These are phyloP conservation scores for Petrolisthes manimaculis DNA, from an alignment of 2,888 invertebrate species.

Conservation along the genomic window DNA sequence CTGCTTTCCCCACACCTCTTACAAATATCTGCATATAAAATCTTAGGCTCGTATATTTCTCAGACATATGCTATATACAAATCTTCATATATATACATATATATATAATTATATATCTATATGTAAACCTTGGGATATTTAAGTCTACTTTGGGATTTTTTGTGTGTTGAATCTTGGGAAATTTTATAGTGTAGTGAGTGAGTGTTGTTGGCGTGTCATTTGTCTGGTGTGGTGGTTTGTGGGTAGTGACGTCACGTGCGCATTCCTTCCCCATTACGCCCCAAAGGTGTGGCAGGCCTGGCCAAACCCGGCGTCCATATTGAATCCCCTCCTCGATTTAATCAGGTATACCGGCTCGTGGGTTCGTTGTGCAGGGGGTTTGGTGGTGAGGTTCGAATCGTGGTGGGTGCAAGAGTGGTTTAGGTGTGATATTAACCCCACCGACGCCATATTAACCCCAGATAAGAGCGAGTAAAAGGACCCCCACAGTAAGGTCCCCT, in stretches of 20 bases:
- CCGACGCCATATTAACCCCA: background rate
- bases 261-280: conserved; percentile 50
- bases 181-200: background rate
- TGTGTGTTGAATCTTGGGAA: background rate
- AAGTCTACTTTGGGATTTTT: background rate
- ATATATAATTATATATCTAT: conserved; percentile 26
- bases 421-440: background rate
- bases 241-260: conserved; percentile 50
- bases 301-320: conserved; percentile 42
- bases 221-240: conserved; percentile 30
- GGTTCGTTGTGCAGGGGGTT: background rate
- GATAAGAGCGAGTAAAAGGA: conserved; percentile 1
- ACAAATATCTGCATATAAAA: no score
- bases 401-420: background rate
- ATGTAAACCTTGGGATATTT: conserved; percentile 14
- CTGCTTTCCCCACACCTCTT: no score
- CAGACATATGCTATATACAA: background rate
- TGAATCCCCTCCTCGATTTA: conserved; percentile 33
- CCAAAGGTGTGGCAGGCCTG: conserved; percentile 41
- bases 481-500: background rate
- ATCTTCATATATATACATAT: conserved; percentile 9
- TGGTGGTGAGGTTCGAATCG: background rate
- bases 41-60: background rate
- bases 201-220: conserved; percentile 9
- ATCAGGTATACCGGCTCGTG: conserved; percentile 13